Evolutionary conservation across 2,888 invertebrate species (phyloP), one percentile per base, ranked within the genome.

Genomic region (Machimus rusticus): DNA sequence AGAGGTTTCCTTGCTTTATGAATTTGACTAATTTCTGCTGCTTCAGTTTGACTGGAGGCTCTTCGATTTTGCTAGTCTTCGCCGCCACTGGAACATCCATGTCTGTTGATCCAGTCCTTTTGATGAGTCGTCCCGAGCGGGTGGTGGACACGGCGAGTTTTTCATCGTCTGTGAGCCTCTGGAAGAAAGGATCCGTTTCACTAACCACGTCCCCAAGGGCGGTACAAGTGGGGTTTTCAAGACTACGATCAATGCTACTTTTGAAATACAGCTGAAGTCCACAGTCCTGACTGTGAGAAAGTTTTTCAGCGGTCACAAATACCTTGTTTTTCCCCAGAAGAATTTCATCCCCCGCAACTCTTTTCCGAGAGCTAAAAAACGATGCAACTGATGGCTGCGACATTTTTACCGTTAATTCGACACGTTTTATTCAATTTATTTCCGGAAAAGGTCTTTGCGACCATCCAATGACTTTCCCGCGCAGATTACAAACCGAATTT

Each of bases 291-390:
- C 19, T 19, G 34, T 9, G 51, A 5, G 55, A 14, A 43, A 6
- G 2, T 31, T 46, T 46, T 19, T 87, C 81, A 74, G 76, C 16
- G 37, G 77, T 28, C 66, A 86, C 9, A 86, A 87, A 81, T 90
- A 94, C 93, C 92, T 95, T 95, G 91, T 92, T 94, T 92, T 94
- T 94, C 86, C 93, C 91, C 92, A 93, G 91, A 91, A 93, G 93
- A 86, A 93, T 91, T 91, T 96, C 96, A 84, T 96, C 96, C 9
- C 93, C 92, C n/a, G 95, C 96, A 88, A 95, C 94, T 90, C 97
- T 94, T 93, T 97, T 97, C 91, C 96, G 94, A 90, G 95, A 95
- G 91, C 94, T 95, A 92, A 96, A 97, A 93, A 94, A 97, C 89
- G 95, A 94, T 88, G 95, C 95, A 88, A 97, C 94, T 84, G 96